Base-by-base conservation (phyloP, 2,888 invertebrate species). In the Dusona sp. region DNA sequence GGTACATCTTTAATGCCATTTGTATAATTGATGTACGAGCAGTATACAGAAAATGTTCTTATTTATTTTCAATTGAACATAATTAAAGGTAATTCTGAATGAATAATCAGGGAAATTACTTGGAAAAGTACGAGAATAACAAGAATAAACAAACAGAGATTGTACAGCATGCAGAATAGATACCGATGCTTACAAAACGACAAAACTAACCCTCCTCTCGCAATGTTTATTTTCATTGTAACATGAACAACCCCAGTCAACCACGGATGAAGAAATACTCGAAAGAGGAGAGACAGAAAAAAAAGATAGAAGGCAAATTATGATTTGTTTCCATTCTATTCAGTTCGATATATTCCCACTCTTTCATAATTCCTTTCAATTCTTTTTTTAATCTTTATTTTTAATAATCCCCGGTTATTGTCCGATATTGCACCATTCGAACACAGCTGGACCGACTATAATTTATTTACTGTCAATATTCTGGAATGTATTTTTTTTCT, bases 161-260 rank as follows among this genome's bases (percentile, higher is more conserved):
- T n/a, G 45, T 42, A 33, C 13, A 0, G 82, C 54, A 36, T 70
- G 36, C 29, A 57, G 65, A 42, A 79, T 79, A 64, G 79, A 42
- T n/a, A 22, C 8, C 4, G n/a, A 54, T 64, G 67, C 75, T 70
- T 45, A 19, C 38, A 29, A 64, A 77, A 77, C 85, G 68, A 57
- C 11, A 6, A 16, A 29, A 4, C n/a, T 19, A 51, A 61, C 75
- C 57, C 72, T 67, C 65, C 51, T 85, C 78, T 83, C 85, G 80
- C 89, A 87, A 91, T 90, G 90, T 90, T 90, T 90, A 90, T 91
- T 90, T 90, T 90, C 89, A 88, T 88, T 88, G 88, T 89, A 90
- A 91, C 91, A 88, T 88, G 89, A 90, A 90, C 90, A 90, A 88
- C 83, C 64, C 33, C 22, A 33, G 22, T 57, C 51, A 64, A 25